A percentile compares a stretch with the other conserved stretches of the same genome.
phyloP scores from a whole-genome alignment of 30 jellyfish, hydroid and myxozoan genomes.

The Turritopsis dohrnii region DNA sequence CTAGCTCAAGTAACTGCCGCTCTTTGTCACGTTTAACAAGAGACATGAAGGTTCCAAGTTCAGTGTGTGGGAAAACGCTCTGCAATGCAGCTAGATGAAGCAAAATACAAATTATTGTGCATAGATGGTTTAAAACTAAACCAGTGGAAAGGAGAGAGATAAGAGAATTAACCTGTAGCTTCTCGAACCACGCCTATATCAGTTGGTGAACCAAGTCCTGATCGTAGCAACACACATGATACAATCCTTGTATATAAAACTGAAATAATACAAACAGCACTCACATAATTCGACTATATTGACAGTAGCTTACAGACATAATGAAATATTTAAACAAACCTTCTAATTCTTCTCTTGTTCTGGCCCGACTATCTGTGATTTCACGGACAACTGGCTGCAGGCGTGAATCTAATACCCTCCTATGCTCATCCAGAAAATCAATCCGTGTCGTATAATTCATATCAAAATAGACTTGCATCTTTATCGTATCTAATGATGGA shows the following conservation, averaged over 20 bases:
- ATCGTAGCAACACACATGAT: conserved; percentile 70
- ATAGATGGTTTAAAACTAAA: too few species aligned
- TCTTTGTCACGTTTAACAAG: conserved; percentile 79
- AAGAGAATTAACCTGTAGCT: conserved; percentile 95
- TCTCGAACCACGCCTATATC: conserved; percentile 88
- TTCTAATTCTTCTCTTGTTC: conserved; percentile 83
- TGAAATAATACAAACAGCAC: conserved; percentile 16
- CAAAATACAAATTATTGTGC: too few species aligned
- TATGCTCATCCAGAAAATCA: conserved; percentile 76
- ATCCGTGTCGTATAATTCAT: conserved; percentile 71
- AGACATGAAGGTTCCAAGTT: conserved; percentile 80
- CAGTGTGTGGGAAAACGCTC: conserved; percentile 88
- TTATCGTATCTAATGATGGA: conserved; percentile 76
- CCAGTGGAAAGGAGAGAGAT: too few species aligned
- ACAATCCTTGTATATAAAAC: conserved; percentile 76
- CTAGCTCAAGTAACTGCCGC: conserved; percentile 65
- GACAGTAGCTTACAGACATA: background rate
- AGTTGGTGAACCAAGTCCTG: conserved; percentile 96
- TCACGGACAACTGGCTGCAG: conserved; percentile 75
- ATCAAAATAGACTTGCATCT: conserved; percentile 93
- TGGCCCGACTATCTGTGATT: conserved; percentile 86
- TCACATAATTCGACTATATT: background rate
- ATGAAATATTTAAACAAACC: conserved; percentile 21
- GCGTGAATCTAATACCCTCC: conserved; percentile 65
- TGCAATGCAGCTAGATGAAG: conserved; percentile 80